Base-by-base conservation (phyloP, 2,113 vertebrate species). In the Colaptes auratus region DNA sequence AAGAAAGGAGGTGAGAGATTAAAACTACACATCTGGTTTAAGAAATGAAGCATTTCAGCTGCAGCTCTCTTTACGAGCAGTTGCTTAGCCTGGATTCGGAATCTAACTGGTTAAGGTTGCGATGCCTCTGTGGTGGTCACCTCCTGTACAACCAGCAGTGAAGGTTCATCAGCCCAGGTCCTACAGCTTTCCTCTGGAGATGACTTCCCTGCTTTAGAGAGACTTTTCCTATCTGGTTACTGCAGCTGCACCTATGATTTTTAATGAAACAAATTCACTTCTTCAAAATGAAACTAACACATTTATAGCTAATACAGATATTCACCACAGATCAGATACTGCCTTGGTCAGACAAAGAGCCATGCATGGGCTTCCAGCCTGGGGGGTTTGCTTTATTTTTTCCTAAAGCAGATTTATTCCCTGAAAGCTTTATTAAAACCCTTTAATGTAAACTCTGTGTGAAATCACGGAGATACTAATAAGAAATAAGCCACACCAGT, bases 1-100 rank as follows among this genome's bases (percentile, higher is more conserved):
- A 94, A 69, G 23, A 86, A 78, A 71, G 50, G 35, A 84, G 16
- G 18, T n/a, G 25, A 77, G 74, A 67, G n/a, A 58, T 77, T 90
- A 67, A 39, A 72, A 19, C 12, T 11, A 53, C 10, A 5, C 12
- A 42, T 2, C 9, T n/a, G 10, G 9, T 21, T 78, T 91, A 76
- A 50, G 36, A 73, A 80, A 78, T 33, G 20, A 56, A 85, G 20
- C 13, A 31, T 50, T 74, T 82, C 39, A 50, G 42, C 31, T 31
- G 44, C 33, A 66, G 5, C 77, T 48, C 44, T 76, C 39, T 65
- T 70, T 59, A 33, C 16, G 16, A 69, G 27, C 10, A 52, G 15
- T 17, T 44, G 9, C 28, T 78, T 82, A 64, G 59, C 19, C 36
- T 56, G 23, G 65, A 46, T 69, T 78, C 82, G 50, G 55, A 67